A percentile compares a stretch with the other conserved stretches of the same genome.
phyloP scores from a whole-genome alignment of 2,888 invertebrate species.

The Morpho achilles region DNA sequence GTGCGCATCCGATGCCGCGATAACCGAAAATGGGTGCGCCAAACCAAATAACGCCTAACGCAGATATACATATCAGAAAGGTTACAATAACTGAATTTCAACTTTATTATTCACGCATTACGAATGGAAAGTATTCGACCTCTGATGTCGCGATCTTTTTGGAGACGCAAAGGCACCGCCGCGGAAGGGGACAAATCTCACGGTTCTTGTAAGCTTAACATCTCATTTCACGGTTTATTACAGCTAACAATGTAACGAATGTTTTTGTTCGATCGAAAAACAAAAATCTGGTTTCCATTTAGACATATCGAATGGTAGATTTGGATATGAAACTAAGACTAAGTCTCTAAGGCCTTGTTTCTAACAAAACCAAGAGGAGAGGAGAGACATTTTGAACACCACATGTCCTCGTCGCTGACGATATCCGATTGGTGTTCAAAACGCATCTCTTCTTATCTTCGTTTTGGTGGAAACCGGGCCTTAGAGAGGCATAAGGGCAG shows the following conservation, averaged over 20 bases:
- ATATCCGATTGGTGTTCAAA: too few relatives aligned
- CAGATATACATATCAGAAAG: conserved; percentile 10
- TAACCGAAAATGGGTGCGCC: conserved; percentile 46
- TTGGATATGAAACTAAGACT: too few relatives aligned
- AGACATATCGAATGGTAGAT: too few relatives aligned
- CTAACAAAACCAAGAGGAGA: too few relatives aligned
- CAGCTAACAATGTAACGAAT: conserved; percentile 9
- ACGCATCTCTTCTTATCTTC: too few relatives aligned
- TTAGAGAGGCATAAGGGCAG: too few relatives aligned
- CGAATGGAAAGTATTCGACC: conserved; percentile 2
- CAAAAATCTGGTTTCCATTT: neutral
- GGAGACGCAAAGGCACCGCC: conserved; percentile 23
- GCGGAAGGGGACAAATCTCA: conserved; percentile 22
- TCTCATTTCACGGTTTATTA: conserved; percentile 21
- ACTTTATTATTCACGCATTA: conserved; percentile 3
- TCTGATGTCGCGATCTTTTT: conserved; percentile 8
- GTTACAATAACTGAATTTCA: conserved; percentile 6
- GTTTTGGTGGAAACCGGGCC: too few relatives aligned
- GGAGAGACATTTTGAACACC: too few relatives aligned
- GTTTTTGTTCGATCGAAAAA: neutral
- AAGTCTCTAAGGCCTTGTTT: too few relatives aligned
- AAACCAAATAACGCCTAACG: conserved; percentile 24
- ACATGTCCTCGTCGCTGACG: too few relatives aligned
- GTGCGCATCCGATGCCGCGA: conserved; percentile 47
- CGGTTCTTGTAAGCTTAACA: conserved; percentile 20